A percentile compares a stretch with the other conserved stretches of the same genome.
These are phyloP conservation scores for Drosophila serrata DNA, from an alignment of 1,140 invertebrate species.

Conservation along the genomic window DNA sequence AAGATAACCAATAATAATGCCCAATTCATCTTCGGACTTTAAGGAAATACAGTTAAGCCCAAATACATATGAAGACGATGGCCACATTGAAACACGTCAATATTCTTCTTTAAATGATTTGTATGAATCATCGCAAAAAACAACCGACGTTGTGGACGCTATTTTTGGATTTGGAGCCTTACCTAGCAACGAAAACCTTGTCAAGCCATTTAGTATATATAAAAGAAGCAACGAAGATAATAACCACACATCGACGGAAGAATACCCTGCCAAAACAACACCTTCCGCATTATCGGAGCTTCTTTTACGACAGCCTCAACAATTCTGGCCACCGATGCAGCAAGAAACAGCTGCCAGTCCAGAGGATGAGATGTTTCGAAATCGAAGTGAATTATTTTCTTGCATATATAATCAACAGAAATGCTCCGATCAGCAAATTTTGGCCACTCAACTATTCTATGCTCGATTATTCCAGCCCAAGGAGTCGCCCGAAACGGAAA, in stretches of 20 bases:
- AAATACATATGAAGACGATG: not conserved
- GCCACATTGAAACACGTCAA: not conserved
- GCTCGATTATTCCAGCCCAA: slow-evolving; percentile 59
- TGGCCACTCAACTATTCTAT: slow-evolving; percentile 64
- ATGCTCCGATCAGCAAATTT: slow-evolving; percentile 49
- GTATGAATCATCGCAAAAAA: not conserved
- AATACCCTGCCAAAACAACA: not conserved
- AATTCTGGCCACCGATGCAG: slow-evolving; percentile 30
- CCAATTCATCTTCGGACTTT: not conserved
- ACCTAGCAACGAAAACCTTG: not conserved
- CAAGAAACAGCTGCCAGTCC: not conserved
- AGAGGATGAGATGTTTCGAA: slow-evolving; percentile 10
- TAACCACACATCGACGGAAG: not conserved
- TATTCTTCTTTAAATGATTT: not conserved
- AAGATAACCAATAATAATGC: slow-evolving; percentile 1
- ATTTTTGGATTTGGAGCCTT: slow-evolving; percentile 6
- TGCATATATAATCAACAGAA: slow-evolving; percentile 48
- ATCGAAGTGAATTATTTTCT: slow-evolving; percentile 40
- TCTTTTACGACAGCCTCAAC: slow-evolving; percentile 49
- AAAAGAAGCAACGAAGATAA: not conserved
- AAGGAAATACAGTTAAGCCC: slow-evolving; percentile 6
- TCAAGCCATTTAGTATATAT: not conserved
- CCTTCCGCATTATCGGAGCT: slow-evolving; percentile 37
- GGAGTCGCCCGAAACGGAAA: slow-evolving; percentile 25
- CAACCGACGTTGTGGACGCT: not conserved